Conservation (phyloP, 2,888 invertebrate genomes). For the Sphaerophoria rueppellii region DNA sequence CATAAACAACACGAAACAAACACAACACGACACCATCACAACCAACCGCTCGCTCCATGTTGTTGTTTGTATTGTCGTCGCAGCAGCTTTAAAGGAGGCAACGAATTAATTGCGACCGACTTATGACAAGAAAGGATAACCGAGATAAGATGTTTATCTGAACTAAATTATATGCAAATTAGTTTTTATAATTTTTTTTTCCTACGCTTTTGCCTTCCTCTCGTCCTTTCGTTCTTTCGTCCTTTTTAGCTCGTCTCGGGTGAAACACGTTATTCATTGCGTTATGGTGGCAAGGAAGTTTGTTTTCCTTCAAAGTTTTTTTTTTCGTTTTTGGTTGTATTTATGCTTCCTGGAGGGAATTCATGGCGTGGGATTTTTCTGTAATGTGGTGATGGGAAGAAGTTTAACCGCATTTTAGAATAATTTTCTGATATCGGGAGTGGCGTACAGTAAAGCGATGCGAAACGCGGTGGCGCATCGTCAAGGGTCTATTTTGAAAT, state of each 20-base stretch:
- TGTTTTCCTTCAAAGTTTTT: conserved; percentile 50
- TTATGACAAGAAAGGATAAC: conserved; percentile 72
- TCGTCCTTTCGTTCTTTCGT: background rate
- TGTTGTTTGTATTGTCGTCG: conserved; percentile 27
- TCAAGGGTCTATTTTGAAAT: conserved; percentile 34
- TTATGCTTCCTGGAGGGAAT: conserved; percentile 50
- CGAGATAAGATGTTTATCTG: conserved; percentile 74
- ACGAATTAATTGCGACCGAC: conserved; percentile 72
- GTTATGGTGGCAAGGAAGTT: conserved; percentile 61
- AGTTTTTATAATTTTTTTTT: conserved; percentile 52
- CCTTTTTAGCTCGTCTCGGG: conserved; percentile 30
- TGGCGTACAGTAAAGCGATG: background rate
- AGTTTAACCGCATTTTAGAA: conserved; percentile 65
- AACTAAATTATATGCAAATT: conserved; percentile 73
- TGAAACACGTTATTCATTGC: conserved; percentile 55
- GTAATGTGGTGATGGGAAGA: conserved; percentile 20
- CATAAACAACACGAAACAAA: background rate
- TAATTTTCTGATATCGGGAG: conserved; percentile 44
- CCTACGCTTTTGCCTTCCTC: too few relatives aligned
- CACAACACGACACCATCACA: background rate
- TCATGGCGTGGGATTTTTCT: background rate
- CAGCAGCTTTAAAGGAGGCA: conserved; percentile 48
- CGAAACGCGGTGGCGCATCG: background rate
- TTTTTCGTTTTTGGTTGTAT: conserved; percentile 24
- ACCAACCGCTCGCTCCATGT: background rate